Percentiles rank a stretch among this genome's conserved stretches.
phyloP scores from a whole-genome alignment of 2,113 vertebrate species.

The Cephalophus harveyi region DNA sequence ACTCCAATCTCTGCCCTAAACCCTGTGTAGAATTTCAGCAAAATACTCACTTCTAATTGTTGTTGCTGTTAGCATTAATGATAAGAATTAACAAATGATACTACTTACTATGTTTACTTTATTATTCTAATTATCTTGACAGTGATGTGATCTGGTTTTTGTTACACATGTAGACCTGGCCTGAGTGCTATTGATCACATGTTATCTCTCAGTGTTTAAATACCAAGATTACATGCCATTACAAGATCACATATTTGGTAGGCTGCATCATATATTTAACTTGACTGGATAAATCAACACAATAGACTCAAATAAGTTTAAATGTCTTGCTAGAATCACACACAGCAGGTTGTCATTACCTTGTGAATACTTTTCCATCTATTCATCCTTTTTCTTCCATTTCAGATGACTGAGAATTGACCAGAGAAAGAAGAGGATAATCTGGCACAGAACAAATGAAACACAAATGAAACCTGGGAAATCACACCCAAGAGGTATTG shows the following conservation, averaged over 20 bases:
- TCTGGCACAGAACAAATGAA: not conserved
- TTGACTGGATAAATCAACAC: not conserved
- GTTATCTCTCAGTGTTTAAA: not conserved
- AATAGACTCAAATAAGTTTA: not conserved
- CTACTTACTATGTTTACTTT: not conserved
- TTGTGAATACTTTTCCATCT: not conserved
- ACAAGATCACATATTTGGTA: not conserved
- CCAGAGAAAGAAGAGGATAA: not conserved
- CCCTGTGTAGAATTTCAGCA: not conserved
- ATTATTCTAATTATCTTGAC: not conserved
- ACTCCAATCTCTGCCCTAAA: rapidly evolving
- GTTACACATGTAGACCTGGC: not conserved
- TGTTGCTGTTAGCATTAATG: not conserved
- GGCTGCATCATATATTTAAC: not conserved
- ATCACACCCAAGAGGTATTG: not conserved
- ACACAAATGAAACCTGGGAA: not conserved
- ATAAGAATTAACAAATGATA: not conserved
- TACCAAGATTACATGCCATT: not conserved
- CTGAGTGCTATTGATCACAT: not conserved
- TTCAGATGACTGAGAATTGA: not conserved
- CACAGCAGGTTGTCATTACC: not conserved
- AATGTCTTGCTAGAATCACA: not conserved
- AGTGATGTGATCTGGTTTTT: not conserved
- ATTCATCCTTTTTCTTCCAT: not conserved
- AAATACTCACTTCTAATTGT: not conserved